phyloP scores from a whole-genome alignment of 1,140 invertebrate genomes.

The Drosophila mauritiana region DNA sequence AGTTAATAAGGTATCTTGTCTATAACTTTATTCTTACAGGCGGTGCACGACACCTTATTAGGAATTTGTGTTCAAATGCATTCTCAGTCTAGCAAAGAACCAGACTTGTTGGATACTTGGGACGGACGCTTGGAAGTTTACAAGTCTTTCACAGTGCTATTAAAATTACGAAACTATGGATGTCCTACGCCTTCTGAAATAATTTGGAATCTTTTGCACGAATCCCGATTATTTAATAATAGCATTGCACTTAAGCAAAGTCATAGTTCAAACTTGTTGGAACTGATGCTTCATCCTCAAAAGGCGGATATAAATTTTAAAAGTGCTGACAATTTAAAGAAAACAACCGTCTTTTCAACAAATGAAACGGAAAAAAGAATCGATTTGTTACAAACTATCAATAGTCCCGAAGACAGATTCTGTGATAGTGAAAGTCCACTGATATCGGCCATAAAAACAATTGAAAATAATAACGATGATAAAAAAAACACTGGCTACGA shows the following conservation, averaged over 20 bases:
- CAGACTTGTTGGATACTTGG: constrained; percentile 6
- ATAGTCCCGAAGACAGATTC: neutral
- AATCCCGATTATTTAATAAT: constrained; percentile 15
- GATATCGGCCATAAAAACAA: neutral
- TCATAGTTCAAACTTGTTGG: constrained; percentile 7
- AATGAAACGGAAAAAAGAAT: neutral
- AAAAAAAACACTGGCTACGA: too few relatives aligned
- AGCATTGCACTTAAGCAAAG: constrained; percentile 18
- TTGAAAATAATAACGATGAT: neutral
- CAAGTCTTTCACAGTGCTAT: constrained; percentile 22
- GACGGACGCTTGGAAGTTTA: constrained; percentile 29
- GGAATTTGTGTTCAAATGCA: constrained; percentile 33
- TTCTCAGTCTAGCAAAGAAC: constrained; percentile 1
- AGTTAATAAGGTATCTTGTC: neutral
- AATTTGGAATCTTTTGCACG: constrained; percentile 35
- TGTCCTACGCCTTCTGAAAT: constrained; percentile 27
- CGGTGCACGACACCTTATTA: constrained; percentile 37
- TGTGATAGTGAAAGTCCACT: neutral
- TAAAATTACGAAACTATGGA: constrained; percentile 25
- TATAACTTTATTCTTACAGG: constrained; percentile 15
- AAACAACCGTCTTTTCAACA: neutral
- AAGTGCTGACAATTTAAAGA: neutral
- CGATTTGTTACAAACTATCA: neutral
- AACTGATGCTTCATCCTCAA: constrained; percentile 44
- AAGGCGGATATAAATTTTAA: constrained; percentile 35